A percentile compares a stretch with the other conserved stretches of the same genome.
These are phyloP conservation scores for Pristionchus japonicus DNA, from an alignment of 2,888 invertebrate species.

Conservation along the genomic window DNA sequence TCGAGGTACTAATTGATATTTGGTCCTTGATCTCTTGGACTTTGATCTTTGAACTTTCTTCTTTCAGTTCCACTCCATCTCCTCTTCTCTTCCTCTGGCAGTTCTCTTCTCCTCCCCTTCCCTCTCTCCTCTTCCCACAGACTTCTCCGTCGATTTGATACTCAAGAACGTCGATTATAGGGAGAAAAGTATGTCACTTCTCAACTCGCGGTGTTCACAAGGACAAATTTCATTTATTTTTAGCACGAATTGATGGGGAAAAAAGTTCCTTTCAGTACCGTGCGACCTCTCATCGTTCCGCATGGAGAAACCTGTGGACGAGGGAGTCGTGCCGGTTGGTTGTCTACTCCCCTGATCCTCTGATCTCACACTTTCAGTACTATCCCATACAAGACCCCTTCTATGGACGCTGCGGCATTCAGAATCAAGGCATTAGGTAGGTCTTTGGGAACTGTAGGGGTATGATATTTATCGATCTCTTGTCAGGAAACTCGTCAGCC, in stretches of 20 bases:
- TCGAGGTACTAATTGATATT: not conserved
- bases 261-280: not conserved
- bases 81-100: not conserved
- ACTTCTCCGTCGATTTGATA: not conserved
- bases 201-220: too few relatives aligned
- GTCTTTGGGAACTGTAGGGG: not conserved
- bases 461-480: not conserved
- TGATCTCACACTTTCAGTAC: not conserved
- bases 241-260: too few relatives aligned
- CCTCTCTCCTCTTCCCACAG: not conserved
- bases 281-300: constrained; percentile 11
- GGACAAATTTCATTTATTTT: too few relatives aligned
- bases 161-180: not conserved
- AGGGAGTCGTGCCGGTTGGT: not conserved
- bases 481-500: too few relatives aligned
- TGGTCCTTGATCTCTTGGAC: not conserved
- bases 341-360: not conserved
- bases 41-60: not conserved
- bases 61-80: not conserved
- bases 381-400: not conserved
- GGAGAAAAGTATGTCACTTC: not conserved
- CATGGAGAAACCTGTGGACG: not conserved
- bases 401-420: not conserved
- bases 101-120: not conserved
- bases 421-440: not conserved